Base-by-base conservation (phyloP, 2,113 vertebrate genomes). In the Oreochromis aureus region DNA sequence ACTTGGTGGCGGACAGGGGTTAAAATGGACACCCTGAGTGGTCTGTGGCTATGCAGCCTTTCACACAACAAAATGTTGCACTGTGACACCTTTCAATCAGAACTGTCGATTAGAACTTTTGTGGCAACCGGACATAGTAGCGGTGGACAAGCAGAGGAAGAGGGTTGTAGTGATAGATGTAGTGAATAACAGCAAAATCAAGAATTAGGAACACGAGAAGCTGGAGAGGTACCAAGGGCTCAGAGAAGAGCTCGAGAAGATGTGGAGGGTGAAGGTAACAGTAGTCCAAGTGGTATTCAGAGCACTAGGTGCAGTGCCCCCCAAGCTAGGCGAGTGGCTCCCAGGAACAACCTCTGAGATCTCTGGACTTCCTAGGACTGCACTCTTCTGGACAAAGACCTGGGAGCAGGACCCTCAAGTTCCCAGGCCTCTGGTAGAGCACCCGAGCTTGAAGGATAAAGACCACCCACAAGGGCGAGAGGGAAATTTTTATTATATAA, bases 1-100 rank as follows among this genome's bases (percentile, higher is more conserved):
- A 24, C 24, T 24, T 24, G 3, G 0, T 32, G 27, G 27, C 0
- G 2, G 7, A 0, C 56, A 59, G 5, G 15, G 1, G 27, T 59
- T 32, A 32, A 59, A 10, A 59, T 59, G 15, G 58, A 61, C 15
- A 59, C 58, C 4, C 24, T 59, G 55, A 56, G 22, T 27, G 15
- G 8, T 10, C 8, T 4, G 27, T 59, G 27, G 58, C 27, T 59
- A 9, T 56, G 54, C 54, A 56, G 2, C 11, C 54, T 56, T 24
- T 2, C 54, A 56, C 11, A 56, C 54, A 56, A 56, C 22, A 4
- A 30, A 9, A 10, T 59, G 58, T 7, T 59, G 27, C 3, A 34
- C 5, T 34, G 8, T 16, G 16, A 0, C 58, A 61, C 30, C 5
- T 61, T 61, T 34, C 58, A 18, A 34, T 61, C 58, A 34, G 58